Percentiles rank a stretch among this genome's conserved stretches.
Conservation (phyloP, 2,113 vertebrate species). For the Pseudorectes ferrugineus region DNA sequence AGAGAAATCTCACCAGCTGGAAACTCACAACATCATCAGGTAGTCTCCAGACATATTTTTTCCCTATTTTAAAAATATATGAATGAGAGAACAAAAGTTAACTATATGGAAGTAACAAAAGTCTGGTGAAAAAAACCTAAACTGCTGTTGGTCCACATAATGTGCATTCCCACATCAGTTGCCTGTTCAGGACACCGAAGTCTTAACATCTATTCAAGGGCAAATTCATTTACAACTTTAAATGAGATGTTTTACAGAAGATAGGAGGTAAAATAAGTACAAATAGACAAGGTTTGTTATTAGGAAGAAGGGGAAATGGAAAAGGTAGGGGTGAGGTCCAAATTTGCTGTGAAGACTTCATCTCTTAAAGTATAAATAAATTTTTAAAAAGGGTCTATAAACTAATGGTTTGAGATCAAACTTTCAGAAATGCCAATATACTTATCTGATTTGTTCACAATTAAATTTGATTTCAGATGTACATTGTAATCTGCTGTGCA, state of each 20-base stretch:
- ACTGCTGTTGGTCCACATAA: neutral
- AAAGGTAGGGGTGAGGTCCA: accelerated
- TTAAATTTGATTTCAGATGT: neutral
- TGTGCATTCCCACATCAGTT: neutral
- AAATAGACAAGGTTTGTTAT: neutral
- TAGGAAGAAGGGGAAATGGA: neutral
- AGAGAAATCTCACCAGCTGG: neutral
- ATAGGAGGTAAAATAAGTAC: neutral
- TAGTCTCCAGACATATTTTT: neutral
- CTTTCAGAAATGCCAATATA: neutral
- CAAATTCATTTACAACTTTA: neutral
- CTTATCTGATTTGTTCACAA: neutral
- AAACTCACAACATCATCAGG: neutral
- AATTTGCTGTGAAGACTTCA: neutral
- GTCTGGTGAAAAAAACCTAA: neutral
- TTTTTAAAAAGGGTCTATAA: neutral
- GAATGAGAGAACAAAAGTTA: neutral
- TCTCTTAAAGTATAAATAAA: neutral
- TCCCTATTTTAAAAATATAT: neutral
- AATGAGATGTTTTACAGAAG: neutral
- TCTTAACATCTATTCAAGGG: neutral
- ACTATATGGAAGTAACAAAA: neutral
- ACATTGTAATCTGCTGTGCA: neutral
- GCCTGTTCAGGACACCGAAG: neutral
- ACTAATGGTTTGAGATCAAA: neutral